phyloP scores from a whole-genome alignment of 2,888 invertebrate species.

The Torymus tubicola region DNA sequence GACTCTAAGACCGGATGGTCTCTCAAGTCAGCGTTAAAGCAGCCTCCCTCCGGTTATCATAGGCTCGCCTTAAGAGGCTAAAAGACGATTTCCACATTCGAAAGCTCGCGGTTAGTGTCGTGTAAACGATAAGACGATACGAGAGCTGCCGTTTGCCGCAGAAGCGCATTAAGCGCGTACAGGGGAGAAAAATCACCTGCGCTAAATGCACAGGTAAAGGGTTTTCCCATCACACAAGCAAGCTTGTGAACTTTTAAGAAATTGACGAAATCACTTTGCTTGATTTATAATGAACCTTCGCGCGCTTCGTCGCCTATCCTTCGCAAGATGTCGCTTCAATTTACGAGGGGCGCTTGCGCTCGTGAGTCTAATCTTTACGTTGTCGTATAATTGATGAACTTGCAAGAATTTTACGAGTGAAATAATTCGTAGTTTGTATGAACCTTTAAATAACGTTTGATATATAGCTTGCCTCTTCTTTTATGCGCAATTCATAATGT shows the following conservation, averaged over 20 bases:
- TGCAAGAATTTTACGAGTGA: slow-evolving; percentile 29
- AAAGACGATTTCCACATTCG: slow-evolving; percentile 41
- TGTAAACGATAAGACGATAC: slow-evolving; percentile 52
- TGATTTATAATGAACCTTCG: slow-evolving; percentile 50
- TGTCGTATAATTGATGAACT: slow-evolving; percentile 38
- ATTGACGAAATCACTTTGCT: slow-evolving; percentile 51
- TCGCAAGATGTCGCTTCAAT: background rate
- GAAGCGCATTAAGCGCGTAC: slow-evolving; percentile 28
- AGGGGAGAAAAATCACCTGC: slow-evolving; percentile 37
- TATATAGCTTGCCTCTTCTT: background rate
- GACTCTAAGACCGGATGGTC: background rate
- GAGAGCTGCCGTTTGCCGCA: slow-evolving; percentile 41
- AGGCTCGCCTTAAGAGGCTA: slow-evolving; percentile 31
- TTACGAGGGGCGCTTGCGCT: slow-evolving; percentile 13
- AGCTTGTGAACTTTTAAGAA: slow-evolving; percentile 39
- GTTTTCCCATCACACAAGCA: slow-evolving; percentile 16
- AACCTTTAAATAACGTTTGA: background rate
- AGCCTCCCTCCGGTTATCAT: slow-evolving; percentile 17
- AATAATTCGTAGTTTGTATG: slow-evolving; percentile 7
- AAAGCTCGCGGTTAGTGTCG: slow-evolving; percentile 52
- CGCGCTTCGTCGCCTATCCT: slow-evolving; percentile 39
- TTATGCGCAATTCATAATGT: too few species aligned
- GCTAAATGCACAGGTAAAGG: slow-evolving; percentile 47
- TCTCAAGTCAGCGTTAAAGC: background rate
- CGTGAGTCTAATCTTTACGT: too few species aligned